A percentile compares a stretch with the other conserved stretches of the same genome.
These are phyloP conservation scores for Molossus alvarezi DNA, from an alignment of 2,797 vertebrate species.

Conservation along the genomic window DNA sequence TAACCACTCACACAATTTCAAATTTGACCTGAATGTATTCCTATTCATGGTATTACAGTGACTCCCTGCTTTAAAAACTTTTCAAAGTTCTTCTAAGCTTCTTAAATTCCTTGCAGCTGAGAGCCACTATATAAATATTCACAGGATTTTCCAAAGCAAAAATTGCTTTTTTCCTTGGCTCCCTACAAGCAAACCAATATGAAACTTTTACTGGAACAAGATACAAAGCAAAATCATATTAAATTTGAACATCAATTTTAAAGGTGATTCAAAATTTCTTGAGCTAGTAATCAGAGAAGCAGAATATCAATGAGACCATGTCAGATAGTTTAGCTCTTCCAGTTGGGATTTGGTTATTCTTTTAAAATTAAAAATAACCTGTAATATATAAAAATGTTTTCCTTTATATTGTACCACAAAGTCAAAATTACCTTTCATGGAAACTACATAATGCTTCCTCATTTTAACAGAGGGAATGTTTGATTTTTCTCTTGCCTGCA, in stretches of 20 bases:
- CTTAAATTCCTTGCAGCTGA: constrained; percentile 87
- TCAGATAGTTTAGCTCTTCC: constrained; percentile 44
- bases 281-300: constrained; percentile 86
- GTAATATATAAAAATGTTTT: constrained; percentile 56
- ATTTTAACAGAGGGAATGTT: constrained; percentile 24
- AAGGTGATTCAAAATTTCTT: constrained; percentile 88
- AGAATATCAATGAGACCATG: constrained; percentile 78
- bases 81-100: constrained; percentile 86
- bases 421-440: constrained; percentile 61
- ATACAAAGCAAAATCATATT: constrained; percentile 82
- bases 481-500: constrained; percentile 6
- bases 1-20: constrained; percentile 39
- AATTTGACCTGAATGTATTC: constrained; percentile 71
- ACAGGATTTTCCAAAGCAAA: constrained; percentile 84
- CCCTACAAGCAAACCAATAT: constrained; percentile 75
- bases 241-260: constrained; percentile 88
- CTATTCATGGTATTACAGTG: constrained; percentile 53
- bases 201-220: constrained; percentile 83
- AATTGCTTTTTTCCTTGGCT: constrained; percentile 84
- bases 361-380: constrained; percentile 79
- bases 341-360: constrained; percentile 45
- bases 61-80: constrained; percentile 80
- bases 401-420: constrained; percentile 28
- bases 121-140: constrained; percentile 88
- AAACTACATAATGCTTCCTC: constrained; percentile 41